Percentiles rank a stretch among this genome's conserved stretches.
These are phyloP conservation scores for Ammodramus savannarum DNA, from an alignment of 2,113 vertebrate genomes.

Conservation along the genomic window DNA sequence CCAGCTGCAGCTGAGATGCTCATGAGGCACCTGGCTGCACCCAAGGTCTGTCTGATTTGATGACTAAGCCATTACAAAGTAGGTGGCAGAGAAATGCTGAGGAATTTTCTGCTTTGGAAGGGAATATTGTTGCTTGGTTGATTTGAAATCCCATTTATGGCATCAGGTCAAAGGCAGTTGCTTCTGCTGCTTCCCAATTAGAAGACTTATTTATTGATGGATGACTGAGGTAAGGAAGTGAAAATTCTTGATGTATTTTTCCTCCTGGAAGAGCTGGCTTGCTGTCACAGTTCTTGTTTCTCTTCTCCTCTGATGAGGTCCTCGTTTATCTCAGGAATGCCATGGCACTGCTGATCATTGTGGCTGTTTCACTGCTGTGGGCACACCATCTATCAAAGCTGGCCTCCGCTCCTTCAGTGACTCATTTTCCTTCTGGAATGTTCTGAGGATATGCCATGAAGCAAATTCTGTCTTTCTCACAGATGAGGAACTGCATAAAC, in stretches of 20 bases:
- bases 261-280: background rate
- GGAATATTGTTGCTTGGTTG: background rate
- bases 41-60: background rate
- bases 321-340: background rate
- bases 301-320: background rate
- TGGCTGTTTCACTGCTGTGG: background rate
- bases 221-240: background rate
- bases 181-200: conserved; percentile 16
- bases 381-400: background rate
- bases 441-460: background rate
- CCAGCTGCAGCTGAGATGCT: background rate
- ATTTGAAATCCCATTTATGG: conserved; percentile 26
- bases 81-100: background rate
- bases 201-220: background rate
- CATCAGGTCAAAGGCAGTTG: background rate
- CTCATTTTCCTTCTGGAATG: background rate
- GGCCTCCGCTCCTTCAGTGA: background rate
- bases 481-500: background rate
- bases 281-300: background rate
- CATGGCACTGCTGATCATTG: background rate
- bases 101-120: conserved; percentile 1
- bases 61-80: background rate
- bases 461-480: background rate
- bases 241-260: background rate
- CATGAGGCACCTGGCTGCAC: background rate